These are phyloP conservation scores for human (Homo sapiens) DNA, from an alignment of 2,113 vertebrate genomes.

Conservation along the genomic window GRCh38 chr3:14600501-14601000, in stretches of 20 bases:
- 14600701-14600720: neutral
- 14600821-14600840: slow-evolving; percentile 42
- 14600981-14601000: accelerated
- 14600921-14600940: neutral
- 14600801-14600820: slow-evolving; percentile 47
- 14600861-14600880: neutral
- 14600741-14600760: slow-evolving; percentile 40
- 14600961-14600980: neutral
- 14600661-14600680: neutral
- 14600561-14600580: neutral
- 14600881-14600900: neutral
- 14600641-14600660: neutral
- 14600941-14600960: neutral
- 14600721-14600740: slow-evolving; percentile 26
- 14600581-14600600: neutral
- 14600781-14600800: neutral
- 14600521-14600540: neutral
- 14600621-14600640: neutral
- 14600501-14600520: neutral
- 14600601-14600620: neutral
- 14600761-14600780: slow-evolving; percentile 56
- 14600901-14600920: neutral
- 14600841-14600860: slow-evolving; percentile 59
- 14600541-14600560: neutral
- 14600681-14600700: neutral